Percentiles rank a stretch among this genome's conserved stretches.
Conservation (phyloP, 2,888 invertebrate species). For the Diachrysia chrysitis region DNA sequence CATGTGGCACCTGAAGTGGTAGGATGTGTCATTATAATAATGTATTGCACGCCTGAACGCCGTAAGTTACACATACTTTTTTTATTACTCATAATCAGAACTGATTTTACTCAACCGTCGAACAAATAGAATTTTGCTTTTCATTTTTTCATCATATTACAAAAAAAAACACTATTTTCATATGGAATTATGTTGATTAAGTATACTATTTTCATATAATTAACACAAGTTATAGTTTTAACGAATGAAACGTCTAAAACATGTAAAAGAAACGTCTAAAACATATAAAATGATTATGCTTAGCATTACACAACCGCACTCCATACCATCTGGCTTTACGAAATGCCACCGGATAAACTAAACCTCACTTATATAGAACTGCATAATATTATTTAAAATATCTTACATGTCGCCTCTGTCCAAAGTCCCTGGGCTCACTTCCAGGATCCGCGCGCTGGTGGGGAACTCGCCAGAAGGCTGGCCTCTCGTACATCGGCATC, state of each 20-base stretch:
- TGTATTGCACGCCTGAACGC: constrained; percentile 14
- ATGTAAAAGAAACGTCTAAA: neutral
- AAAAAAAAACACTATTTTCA: neutral
- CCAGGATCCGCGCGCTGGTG: constrained; percentile 83
- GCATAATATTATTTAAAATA: constrained; percentile 23
- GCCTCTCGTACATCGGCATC: constrained; percentile 90
- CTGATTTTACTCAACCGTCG: neutral
- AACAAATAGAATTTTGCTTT: neutral
- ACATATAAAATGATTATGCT: neutral
- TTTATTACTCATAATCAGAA: neutral
- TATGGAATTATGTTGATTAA: neutral
- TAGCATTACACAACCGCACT: constrained; percentile 20
- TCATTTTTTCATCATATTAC: neutral
- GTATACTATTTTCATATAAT: neutral
- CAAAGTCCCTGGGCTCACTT: constrained; percentile 75
- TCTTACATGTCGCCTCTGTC: constrained; percentile 71
- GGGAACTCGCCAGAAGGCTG: constrained; percentile 90
- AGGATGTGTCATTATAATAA: constrained; percentile 17
- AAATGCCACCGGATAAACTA: neutral
- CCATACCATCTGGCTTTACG: neutral
- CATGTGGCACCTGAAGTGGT: constrained; percentile 19
- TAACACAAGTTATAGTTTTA: neutral
- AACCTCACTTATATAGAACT: constrained; percentile 6
- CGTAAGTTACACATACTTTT: constrained; percentile 10
- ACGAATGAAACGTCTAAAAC: neutral